Evolutionary conservation across 2,888 invertebrate genomes (phyloP).

Genomic region (Harpalus rubripes): DNA sequence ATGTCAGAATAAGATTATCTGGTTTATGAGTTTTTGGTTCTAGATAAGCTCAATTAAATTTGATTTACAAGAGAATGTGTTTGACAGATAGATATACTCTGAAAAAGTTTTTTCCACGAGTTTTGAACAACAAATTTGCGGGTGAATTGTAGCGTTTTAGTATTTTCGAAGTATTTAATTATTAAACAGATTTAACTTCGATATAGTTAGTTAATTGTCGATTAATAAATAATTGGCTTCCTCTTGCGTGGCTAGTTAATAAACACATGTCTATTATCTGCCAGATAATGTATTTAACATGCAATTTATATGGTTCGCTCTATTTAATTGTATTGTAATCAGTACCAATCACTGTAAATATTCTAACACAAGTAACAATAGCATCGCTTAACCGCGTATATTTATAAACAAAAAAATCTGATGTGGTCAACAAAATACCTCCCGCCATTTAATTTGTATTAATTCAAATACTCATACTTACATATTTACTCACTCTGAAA

Average conservation of each 20-base stretch:
- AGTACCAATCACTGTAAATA: neutral
- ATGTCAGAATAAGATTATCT: neutral
- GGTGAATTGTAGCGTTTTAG: neutral
- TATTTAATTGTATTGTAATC: conserved; percentile 12
- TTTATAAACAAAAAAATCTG: too few species aligned
- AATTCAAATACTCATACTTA: too few species aligned
- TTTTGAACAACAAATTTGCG: neutral
- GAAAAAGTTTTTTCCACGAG: neutral
- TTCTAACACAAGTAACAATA: too few species aligned
- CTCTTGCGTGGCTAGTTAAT: neutral
- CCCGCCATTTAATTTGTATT: too few species aligned
- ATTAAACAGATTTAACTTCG: conserved; percentile 9
- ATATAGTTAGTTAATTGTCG: conserved; percentile 13
- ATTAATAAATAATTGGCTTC: neutral
- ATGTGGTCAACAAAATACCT: too few species aligned
- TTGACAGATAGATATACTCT: conserved; percentile 4
- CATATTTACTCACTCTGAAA: too few species aligned
- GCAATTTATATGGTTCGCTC: neutral
- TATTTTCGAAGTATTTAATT: conserved; percentile 13
- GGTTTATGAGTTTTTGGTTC: neutral
- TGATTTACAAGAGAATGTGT: conserved; percentile 39
- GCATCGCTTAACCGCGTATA: too few species aligned
- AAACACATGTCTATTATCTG: neutral
- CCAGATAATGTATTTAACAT: conserved; percentile 20
- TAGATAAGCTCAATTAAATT: conserved; percentile 54